Conservation (phyloP, 2,888 invertebrate genomes). For the Chalcosyrphus nemorum region DNA sequence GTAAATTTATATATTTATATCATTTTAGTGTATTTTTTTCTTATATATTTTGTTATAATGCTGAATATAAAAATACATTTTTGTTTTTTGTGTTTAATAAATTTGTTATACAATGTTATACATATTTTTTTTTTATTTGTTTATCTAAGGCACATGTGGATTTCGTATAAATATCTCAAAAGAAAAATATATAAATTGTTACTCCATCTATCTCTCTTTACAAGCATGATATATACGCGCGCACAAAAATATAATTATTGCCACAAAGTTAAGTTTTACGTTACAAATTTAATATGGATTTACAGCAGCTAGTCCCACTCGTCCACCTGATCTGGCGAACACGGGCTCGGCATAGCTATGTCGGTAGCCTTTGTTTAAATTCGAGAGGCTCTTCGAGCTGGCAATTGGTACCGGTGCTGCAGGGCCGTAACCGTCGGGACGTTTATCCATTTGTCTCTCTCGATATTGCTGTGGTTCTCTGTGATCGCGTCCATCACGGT, state of each 20-base stretch:
- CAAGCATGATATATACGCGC: constrained; percentile 24
- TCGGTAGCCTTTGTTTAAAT: constrained; percentile 81
- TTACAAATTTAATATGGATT: constrained; percentile 80
- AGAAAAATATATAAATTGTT: constrained; percentile 14
- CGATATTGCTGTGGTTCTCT: constrained; percentile 76
- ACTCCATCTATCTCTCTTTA: not conserved
- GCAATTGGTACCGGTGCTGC: constrained; percentile 71
- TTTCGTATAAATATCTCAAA: constrained; percentile 36
- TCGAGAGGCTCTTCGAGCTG: constrained; percentile 78
- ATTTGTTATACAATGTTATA: constrained; percentile 46
- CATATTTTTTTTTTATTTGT: constrained; percentile 22
- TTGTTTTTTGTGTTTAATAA: constrained; percentile 40
- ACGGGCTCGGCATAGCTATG: constrained; percentile 82
- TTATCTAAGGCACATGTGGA: constrained; percentile 71
- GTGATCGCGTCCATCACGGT: constrained; percentile 74
- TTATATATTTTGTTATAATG: constrained; percentile 30
- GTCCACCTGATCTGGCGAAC: constrained; percentile 79
- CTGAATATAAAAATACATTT: constrained; percentile 57
- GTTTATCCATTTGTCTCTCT: constrained; percentile 54
- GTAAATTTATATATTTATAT: constrained; percentile 22
- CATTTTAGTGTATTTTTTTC: constrained; percentile 4
- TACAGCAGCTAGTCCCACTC: constrained; percentile 81
- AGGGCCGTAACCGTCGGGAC: constrained; percentile 44
- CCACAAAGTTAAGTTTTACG: constrained; percentile 10
- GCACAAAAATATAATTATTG: constrained; percentile 35